These are phyloP conservation scores for Cybosia mesomella DNA, from an alignment of 2,888 invertebrate species.

Conservation along the genomic window DNA sequence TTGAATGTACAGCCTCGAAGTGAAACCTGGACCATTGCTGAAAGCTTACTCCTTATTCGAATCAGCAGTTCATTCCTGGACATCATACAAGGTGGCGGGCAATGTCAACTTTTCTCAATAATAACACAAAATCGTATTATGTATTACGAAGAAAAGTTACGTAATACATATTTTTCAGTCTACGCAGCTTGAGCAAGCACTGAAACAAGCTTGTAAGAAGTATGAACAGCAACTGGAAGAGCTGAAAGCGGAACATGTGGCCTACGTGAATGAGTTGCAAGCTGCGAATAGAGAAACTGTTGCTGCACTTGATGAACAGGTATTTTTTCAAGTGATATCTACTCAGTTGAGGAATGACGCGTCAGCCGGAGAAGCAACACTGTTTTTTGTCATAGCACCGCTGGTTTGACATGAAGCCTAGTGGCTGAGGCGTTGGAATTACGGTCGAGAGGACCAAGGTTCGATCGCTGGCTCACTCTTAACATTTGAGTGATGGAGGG, in stretches of 20 bases:
- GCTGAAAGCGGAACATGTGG: constrained; percentile 76
- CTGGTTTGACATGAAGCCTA: too few relatives aligned
- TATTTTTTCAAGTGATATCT: too few relatives aligned
- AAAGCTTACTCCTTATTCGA: not conserved
- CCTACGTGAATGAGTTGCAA: constrained; percentile 76
- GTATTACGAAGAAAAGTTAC: constrained; percentile 21
- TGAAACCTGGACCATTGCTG: not conserved
- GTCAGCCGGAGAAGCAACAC: too few relatives aligned
- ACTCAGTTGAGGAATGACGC: too few relatives aligned
- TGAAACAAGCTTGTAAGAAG: constrained; percentile 66
- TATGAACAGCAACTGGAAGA: constrained; percentile 75
- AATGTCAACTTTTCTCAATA: constrained; percentile 48
- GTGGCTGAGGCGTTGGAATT: too few relatives aligned
- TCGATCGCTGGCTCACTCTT: too few relatives aligned
- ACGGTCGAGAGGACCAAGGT: too few relatives aligned
- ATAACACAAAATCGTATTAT: constrained; percentile 22
- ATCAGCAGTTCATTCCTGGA: constrained; percentile 14
- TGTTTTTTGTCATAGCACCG: too few relatives aligned
- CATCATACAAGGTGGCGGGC: constrained; percentile 22
- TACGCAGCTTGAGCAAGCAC: constrained; percentile 65
- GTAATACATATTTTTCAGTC: constrained; percentile 55
- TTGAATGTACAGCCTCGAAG: not conserved
- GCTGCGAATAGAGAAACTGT: constrained; percentile 76
- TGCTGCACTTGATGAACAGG: constrained; percentile 80
- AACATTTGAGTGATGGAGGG: too few relatives aligned